These are phyloP conservation scores for Oceanodroma leucorhoa DNA, from an alignment of 2,797 vertebrate species.

Conservation along the genomic window DNA sequence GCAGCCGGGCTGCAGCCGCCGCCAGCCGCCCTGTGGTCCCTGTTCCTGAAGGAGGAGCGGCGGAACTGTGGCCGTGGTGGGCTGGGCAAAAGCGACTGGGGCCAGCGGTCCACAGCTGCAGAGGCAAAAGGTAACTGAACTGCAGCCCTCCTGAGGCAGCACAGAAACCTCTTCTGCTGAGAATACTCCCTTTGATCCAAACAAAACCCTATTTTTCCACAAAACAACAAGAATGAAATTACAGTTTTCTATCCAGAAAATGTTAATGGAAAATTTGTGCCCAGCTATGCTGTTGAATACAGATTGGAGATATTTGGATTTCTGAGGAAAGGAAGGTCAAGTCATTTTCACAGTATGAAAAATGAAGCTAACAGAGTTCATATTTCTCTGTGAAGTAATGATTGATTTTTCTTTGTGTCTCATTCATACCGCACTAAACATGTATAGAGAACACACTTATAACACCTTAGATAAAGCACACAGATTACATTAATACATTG, in stretches of 20 bases:
- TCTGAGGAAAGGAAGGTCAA: conserved; percentile 67
- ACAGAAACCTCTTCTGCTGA: background rate
- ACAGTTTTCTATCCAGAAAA: conserved; percentile 58
- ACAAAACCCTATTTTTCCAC: conserved; percentile 1
- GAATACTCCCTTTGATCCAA: conserved; percentile 1
- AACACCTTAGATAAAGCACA: conserved; percentile 34
- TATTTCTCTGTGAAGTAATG: conserved; percentile 52
- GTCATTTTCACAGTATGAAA: conserved; percentile 66
- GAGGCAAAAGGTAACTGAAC: background rate
- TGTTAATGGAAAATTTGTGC: conserved; percentile 61
- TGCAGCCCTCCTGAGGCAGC: background rate
- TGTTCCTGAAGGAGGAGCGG: background rate
- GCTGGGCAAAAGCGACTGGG: background rate
- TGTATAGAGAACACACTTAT: conserved; percentile 32
- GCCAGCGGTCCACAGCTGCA: background rate
- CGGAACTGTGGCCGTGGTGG: background rate
- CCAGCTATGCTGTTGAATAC: conserved; percentile 50
- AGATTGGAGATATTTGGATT: conserved; percentile 61
- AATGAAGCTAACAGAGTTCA: conserved; percentile 65
- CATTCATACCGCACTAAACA: conserved; percentile 60
- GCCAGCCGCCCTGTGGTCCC: rapidly evolving
- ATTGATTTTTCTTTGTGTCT: conserved; percentile 63
- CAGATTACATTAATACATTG: conserved; percentile 49
- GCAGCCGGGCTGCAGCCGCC: rapidly evolving
- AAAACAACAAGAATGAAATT: conserved; percentile 46